Base-by-base conservation (phyloP, 2,888 invertebrate genomes). In the Spisula subtruncata region DNA sequence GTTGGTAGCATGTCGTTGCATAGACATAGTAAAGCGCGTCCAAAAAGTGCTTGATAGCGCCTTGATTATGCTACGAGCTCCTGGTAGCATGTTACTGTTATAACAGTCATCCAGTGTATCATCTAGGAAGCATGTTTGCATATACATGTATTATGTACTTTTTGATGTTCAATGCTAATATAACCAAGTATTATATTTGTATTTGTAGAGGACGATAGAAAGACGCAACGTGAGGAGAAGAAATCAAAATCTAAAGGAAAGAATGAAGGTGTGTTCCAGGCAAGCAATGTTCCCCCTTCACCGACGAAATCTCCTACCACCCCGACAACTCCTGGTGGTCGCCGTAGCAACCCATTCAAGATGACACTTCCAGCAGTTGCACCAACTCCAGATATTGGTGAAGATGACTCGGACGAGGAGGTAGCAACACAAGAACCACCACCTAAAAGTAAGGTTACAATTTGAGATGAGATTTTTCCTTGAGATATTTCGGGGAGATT, bases 201-300 rank as follows among this genome's bases (percentile, higher is more conserved):
- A 80, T 66, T 92, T 92, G 29, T 91, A 94, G 94, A 93, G 88
- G 93, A 93, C 71, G 94, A 94, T 91, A 92, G 90, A 54, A 94
- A 93, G 80, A n/a, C 41, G 6, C 32, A 80, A n/a, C 80, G 75
- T 54, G 85, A 85, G 12, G 89, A 87, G 32, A 90, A 87, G n/a
- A 88, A 85, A 48, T 86, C 87, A 16, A 90, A 81, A 54, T 90
- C 82, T 81, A 85, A 82, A n/a, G 84, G 51, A 35, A 85, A 85
- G 60, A 85, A 80, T 51, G 35, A 85, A 51, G 56, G 35, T 0
- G 20, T 56, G 16, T 80, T 79, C 51, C 79, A 32, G 66, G 56
- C 51, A 71, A 85, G 83, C 14, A 75, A 86, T 20, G 82, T 84
- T 25, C 86, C 25, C 48, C 83, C 83, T 18, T 90, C 89, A 16